Conservation (phyloP, 2,797 vertebrate species). For the Natrix natrix region DNA sequence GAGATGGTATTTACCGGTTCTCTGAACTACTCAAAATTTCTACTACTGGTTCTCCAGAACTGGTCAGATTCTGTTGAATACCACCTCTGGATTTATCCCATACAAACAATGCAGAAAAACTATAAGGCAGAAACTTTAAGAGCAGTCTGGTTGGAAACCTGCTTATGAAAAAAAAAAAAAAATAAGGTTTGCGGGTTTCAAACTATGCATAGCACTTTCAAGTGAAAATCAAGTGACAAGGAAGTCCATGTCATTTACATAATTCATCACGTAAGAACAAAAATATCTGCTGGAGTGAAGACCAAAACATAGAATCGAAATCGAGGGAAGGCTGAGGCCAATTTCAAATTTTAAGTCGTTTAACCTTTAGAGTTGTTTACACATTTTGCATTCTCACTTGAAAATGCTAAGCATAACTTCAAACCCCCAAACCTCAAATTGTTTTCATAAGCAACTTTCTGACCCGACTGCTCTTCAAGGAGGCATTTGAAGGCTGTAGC, state of each 20-base stretch:
- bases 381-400: not conserved
- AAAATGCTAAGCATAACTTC: not conserved
- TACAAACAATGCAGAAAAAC: not conserved
- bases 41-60: too few relatives aligned
- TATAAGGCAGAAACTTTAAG: not conserved
- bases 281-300: not conserved
- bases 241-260: not conserved
- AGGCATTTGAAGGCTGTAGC: constrained; percentile 17
- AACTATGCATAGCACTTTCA: not conserved
- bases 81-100: not conserved
- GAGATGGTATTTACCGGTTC: too few relatives aligned
- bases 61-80: too few relatives aligned
- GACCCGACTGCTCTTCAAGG: constrained; percentile 36
- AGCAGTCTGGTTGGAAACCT: constrained; percentile 25
- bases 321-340: not conserved
- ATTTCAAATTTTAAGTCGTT: not conserved
- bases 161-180: constrained; percentile 34
- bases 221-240: not conserved
- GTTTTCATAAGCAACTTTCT: constrained; percentile 26
- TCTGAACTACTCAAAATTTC: too few relatives aligned
- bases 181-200: not conserved
- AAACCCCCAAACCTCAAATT: not conserved
- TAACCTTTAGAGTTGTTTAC: not conserved
- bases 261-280: not conserved
- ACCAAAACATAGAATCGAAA: not conserved